These are phyloP conservation scores for Rhea americana DNA, from an alignment of 2,113 vertebrate species.

Conservation along the genomic window DNA sequence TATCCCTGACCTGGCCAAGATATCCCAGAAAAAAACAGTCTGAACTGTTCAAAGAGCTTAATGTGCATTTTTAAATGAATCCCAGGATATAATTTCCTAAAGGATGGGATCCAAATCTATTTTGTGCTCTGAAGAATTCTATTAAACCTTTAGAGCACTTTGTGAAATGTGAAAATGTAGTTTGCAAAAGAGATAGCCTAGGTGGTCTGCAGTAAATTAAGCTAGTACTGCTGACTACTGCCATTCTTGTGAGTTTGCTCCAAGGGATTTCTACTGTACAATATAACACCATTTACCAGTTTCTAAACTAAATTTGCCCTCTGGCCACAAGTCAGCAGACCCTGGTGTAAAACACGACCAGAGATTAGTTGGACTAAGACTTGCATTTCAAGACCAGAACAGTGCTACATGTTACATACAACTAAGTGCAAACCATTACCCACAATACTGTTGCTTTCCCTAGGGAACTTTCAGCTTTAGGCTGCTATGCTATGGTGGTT, in stretches of 20 bases:
- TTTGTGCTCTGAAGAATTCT: conserved; percentile 30
- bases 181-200: conserved; percentile 41
- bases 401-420: background rate
- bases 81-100: background rate
- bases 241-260: background rate
- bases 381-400: background rate
- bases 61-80: background rate
- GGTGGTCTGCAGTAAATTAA: conserved; percentile 56
- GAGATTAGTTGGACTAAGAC: background rate
- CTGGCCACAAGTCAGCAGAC: conserved; percentile 30
- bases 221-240: conserved; percentile 38
- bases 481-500: background rate
- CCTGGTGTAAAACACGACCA: background rate
- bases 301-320: conserved; percentile 49
- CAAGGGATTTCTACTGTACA: conserved; percentile 28
- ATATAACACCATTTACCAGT: conserved; percentile 48
- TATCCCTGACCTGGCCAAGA: conserved; percentile 3
- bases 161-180: conserved; percentile 30
- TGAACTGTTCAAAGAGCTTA: background rate
- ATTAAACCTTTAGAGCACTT: conserved; percentile 17
- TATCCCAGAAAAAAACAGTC: background rate
- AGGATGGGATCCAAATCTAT: background rate
- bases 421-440: background rate
- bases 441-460: background rate
- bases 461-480: background rate